phyloP scores from a whole-genome alignment of 2,797 vertebrate genomes.

The Tachyglossus aculeatus region DNA sequence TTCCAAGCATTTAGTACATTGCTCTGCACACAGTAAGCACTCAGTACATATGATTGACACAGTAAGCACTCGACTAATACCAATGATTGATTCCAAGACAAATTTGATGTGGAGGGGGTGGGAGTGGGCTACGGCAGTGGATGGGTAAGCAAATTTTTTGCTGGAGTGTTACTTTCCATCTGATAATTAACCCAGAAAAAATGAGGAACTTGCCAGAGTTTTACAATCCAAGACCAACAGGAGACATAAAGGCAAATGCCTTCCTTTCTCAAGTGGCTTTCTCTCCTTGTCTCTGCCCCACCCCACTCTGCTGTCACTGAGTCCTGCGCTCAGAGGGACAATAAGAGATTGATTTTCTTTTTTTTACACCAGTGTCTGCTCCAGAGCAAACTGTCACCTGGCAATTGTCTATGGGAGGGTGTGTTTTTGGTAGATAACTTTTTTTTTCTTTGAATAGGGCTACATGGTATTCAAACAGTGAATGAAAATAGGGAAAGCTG shows the following conservation, averaged over 20 bases:
- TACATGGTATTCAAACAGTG: background rate
- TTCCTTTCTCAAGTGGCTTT: slow-evolving; percentile 1
- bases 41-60: too few species aligned
- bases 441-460: background rate
- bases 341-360: slow-evolving; percentile 5
- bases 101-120: too few species aligned
- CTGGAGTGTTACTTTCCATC: slow-evolving; percentile 24
- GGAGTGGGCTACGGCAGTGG: too few species aligned
- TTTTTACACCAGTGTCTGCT: background rate
- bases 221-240: background rate
- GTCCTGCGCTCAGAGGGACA: background rate
- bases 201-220: slow-evolving; percentile 20
- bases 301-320: background rate
- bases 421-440: background rate
- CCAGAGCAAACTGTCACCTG: background rate
- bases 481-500: too few species aligned
- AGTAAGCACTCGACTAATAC: too few species aligned
- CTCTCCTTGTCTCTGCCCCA: slow-evolving; percentile 6
- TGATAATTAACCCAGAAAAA: slow-evolving; percentile 13
- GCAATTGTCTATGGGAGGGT: background rate
- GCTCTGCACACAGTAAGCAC: too few species aligned
- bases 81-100: too few species aligned
- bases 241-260: slow-evolving; percentile 24
- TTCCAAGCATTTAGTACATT: too few species aligned
- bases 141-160: slow-evolving; percentile 44